These are phyloP conservation scores for Drosophila willistoni DNA, from an alignment of 1,140 invertebrate genomes.

Conservation along the genomic window DNA sequence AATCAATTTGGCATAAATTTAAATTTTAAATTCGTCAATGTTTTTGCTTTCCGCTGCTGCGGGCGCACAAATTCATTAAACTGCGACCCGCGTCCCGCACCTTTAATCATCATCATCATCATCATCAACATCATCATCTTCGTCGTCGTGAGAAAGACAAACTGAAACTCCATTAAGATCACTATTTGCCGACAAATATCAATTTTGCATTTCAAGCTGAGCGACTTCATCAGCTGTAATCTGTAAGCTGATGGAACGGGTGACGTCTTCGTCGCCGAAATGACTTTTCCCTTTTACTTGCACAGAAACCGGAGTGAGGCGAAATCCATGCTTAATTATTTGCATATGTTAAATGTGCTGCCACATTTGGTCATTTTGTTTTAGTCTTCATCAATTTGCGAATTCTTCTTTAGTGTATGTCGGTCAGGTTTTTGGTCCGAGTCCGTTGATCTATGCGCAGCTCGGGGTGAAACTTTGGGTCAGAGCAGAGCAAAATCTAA, in stretches of 20 bases:
- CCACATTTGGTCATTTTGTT: conserved; percentile 42
- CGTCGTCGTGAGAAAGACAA: conserved; percentile 64
- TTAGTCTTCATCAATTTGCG: conserved; percentile 48
- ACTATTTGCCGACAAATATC: conserved; percentile 48
- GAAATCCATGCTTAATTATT: conserved; percentile 58
- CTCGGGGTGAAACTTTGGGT: conserved; percentile 61
- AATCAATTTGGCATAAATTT: conserved; percentile 47
- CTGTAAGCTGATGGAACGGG: conserved; percentile 38
- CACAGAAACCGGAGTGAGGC: conserved; percentile 59
- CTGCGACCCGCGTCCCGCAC: conserved; percentile 27
- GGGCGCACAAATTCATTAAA: conserved; percentile 27
- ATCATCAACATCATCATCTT: no score
- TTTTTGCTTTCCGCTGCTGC: conserved; percentile 46
- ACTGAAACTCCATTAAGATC: conserved; percentile 25
- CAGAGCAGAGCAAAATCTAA: conserved; percentile 54
- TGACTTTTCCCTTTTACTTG: conserved; percentile 66
- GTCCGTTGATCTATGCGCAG: conserved; percentile 31
- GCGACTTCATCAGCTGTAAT: conserved; percentile 21
- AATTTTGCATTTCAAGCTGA: conserved; percentile 34
- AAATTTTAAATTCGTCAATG: conserved; percentile 56
- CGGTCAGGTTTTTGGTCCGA: conserved; percentile 23
- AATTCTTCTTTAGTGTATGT: conserved; percentile 61
- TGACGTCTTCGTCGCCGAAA: conserved; percentile 24
- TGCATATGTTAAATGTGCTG: conserved; percentile 43
- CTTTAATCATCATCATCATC: conserved; percentile 27